Conservation (phyloP, 2,888 invertebrate genomes). For the Octonoba sinensis region DNA sequence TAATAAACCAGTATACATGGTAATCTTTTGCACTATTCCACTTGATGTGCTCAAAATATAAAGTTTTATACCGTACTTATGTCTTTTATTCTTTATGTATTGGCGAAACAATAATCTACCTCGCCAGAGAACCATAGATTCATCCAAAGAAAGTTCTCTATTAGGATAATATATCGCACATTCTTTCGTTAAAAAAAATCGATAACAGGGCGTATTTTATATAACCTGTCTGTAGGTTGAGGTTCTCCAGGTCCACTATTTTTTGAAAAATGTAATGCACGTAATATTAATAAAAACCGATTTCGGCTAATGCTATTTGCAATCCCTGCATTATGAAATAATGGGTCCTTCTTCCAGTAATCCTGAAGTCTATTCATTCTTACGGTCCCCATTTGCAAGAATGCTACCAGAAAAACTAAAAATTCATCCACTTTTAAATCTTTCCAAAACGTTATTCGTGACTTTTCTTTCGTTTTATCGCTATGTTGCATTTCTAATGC, state of each 20-base stretch:
- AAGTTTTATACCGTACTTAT: conserved; percentile 69
- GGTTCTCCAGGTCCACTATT: conserved; percentile 26
- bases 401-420: conserved; percentile 27
- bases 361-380: conserved; percentile 42
- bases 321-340: conserved; percentile 41
- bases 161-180: conserved; percentile 25
- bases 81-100: too few species aligned
- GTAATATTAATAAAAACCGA: conserved; percentile 44
- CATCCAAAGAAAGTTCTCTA: conserved; percentile 67
- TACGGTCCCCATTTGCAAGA: conserved; percentile 24
- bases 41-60: conserved; percentile 68
- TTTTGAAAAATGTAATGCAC: conserved; percentile 25
- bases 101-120: conserved; percentile 68
- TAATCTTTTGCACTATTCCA: conserved; percentile 39
- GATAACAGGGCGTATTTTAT: conserved; percentile 22
- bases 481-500: conserved; percentile 22
- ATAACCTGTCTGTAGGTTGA: conserved; percentile 26
- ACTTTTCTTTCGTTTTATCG: conserved; percentile 40
- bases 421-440: conserved; percentile 26
- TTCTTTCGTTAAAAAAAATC: conserved; percentile 44
- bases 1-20: too few species aligned
- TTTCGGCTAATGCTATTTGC: conserved; percentile 36
- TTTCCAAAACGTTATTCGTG: conserved; percentile 30
- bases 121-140: conserved; percentile 69
- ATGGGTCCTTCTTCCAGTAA: too few species aligned